Percentiles rank a stretch among this genome's conserved stretches.
Evolutionary conservation across 2,113 vertebrate species (phyloP).

Genomic region (Synodontis membranacea): DNA sequence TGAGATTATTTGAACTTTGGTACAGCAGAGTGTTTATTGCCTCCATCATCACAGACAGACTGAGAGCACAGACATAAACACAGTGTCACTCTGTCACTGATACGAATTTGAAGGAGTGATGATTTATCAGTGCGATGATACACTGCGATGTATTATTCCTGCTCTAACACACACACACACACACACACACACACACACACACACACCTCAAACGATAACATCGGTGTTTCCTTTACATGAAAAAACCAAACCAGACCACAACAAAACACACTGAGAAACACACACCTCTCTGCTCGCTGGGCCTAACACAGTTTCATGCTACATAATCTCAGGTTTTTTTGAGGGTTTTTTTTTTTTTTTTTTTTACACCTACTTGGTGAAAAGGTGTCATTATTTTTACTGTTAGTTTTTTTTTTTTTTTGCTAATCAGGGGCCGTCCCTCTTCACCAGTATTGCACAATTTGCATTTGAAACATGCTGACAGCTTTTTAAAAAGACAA

Average conservation of each 20-base stretch:
- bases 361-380: background rate
- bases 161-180: background rate
- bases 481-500: no score
- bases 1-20: constrained; percentile 48
- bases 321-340: background rate
- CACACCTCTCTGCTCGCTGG: background rate
- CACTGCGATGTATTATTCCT: background rate
- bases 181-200: background rate
- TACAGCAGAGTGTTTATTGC: constrained; percentile 37
- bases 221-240: background rate
- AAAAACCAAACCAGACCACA: constrained; percentile 21
- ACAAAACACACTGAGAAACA: constrained; percentile 10
- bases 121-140: background rate
- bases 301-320: background rate
- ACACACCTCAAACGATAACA: background rate
- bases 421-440: background rate
- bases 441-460: background rate
- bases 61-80: constrained; percentile 29
- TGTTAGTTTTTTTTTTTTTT: background rate
- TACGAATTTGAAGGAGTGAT: background rate
- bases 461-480: background rate
- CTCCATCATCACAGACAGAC: constrained; percentile 36
- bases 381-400: background rate
- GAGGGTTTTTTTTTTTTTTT: background rate
- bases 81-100: background rate